Evolutionary conservation across 1,140 invertebrate species (phyloP).

Genomic region (Battus philenor): DNA sequence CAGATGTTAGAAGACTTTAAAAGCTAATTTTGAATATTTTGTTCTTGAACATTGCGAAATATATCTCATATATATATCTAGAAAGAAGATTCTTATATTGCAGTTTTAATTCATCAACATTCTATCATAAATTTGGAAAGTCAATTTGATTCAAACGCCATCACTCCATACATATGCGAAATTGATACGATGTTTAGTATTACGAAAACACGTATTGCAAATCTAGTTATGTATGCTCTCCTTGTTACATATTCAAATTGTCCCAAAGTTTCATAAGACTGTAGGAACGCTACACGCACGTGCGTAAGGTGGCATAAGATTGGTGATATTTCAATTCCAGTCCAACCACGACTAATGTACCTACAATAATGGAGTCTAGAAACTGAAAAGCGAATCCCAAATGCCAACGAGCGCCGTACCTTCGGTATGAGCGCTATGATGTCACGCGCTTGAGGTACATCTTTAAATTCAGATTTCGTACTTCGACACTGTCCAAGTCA

Average conservation of each 20-base stretch:
- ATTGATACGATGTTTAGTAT: too few species aligned
- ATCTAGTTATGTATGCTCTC: constrained; percentile 2
- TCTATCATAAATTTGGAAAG: too few species aligned
- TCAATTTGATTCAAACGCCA: too few species aligned
- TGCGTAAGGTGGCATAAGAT: not conserved
- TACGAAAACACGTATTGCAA: too few species aligned
- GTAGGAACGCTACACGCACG: too few species aligned
- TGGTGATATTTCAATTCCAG: constrained; percentile 14
- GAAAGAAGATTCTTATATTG: too few species aligned
- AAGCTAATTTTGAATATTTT: too few species aligned
- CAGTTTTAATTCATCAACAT: too few species aligned
- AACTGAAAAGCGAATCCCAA: constrained; percentile 25
- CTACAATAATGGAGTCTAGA: constrained; percentile 13
- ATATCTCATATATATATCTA: too few species aligned
- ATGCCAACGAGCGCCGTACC: constrained; percentile 20
- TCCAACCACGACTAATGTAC: constrained; percentile 1
- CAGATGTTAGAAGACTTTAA: too few species aligned
- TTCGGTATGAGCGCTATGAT: constrained; percentile 34
- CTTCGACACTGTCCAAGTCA: constrained; percentile 17
- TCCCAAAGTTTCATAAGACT: constrained; percentile 14
- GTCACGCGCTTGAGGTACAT: constrained; percentile 35
- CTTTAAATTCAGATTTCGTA: constrained; percentile 49
- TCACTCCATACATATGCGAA: too few species aligned
- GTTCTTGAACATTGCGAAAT: too few species aligned
- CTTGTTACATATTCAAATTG: constrained; percentile 5